Percentiles rank a stretch among this genome's conserved stretches.
phyloP scores from a whole-genome alignment of 2,797 vertebrate genomes.

The Trematomus bernacchii region DNA sequence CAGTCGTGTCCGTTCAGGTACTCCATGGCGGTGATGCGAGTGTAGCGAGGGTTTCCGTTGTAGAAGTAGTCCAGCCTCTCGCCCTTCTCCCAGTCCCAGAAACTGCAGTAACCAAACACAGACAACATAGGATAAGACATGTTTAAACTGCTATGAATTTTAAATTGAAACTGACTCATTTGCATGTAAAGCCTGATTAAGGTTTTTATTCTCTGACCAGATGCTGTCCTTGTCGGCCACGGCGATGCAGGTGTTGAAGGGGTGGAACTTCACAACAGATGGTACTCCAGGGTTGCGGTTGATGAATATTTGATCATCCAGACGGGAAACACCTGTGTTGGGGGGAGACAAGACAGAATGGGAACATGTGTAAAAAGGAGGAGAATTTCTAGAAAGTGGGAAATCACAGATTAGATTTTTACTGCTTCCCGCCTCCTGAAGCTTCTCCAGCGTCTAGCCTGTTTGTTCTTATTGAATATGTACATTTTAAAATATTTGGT shows the following conservation, averaged over 20 bases:
- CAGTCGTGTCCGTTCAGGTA: conserved; percentile 98
- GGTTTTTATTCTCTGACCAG: conserved; percentile 84
- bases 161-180: neutral
- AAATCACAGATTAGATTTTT: conserved; percentile 10
- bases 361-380: conserved; percentile 5
- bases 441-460: no score
- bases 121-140: no score
- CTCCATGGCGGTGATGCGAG: conserved; percentile 96
- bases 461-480: neutral
- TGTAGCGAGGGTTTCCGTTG: conserved; percentile 97
- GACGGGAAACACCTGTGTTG: conserved; percentile 89
- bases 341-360: neutral
- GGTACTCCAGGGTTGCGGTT: conserved; percentile 97
- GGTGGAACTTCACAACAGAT: conserved; percentile 97
- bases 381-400: neutral
- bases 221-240: conserved; percentile 99
- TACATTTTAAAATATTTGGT: neutral
- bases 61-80: conserved; percentile 98
- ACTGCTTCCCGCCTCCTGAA: neutral
- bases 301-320: conserved; percentile 99
- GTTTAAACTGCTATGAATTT: no score
- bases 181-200: neutral
- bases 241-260: conserved; percentile 95
- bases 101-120: conserved; percentile 77
- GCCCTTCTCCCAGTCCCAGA: conserved; percentile 99